These are phyloP conservation scores for Tethea ocularis DNA, from an alignment of 2,888 invertebrate genomes.

Conservation along the genomic window DNA sequence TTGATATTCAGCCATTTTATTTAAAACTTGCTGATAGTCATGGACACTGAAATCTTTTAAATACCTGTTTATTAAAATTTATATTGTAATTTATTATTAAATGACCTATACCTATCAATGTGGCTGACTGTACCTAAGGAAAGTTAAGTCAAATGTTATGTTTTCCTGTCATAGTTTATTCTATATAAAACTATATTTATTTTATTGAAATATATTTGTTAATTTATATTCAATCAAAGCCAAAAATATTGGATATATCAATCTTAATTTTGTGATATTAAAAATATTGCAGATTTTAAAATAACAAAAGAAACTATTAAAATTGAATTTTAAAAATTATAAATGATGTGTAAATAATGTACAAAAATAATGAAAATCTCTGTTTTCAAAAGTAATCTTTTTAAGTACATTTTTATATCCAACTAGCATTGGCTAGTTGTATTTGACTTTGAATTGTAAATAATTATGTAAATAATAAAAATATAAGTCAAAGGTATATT, in stretches of 20 bases:
- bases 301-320: neutral
- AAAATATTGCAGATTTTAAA: neutral
- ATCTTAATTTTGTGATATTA: neutral
- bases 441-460: constrained; percentile 59
- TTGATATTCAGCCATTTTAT: neutral
- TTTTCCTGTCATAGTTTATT: neutral
- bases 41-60: neutral
- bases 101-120: neutral
- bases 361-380: constrained; percentile 52
- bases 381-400: constrained; percentile 49
- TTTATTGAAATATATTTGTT: neutral
- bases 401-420: constrained; percentile 65
- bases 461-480: constrained; percentile 72
- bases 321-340: neutral
- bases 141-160: constrained; percentile 2
- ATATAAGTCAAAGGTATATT: constrained; percentile 69
- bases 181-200: neutral
- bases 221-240: neutral
- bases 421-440: constrained; percentile 55
- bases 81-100: no score
- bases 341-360: constrained; percentile 70
- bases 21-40: neutral
- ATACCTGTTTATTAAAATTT: neutral
- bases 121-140: constrained; percentile 1
- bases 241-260: neutral